Conservation (phyloP, 2,113 vertebrate genomes). For the Chiloscyllium plagiosum region DNA sequence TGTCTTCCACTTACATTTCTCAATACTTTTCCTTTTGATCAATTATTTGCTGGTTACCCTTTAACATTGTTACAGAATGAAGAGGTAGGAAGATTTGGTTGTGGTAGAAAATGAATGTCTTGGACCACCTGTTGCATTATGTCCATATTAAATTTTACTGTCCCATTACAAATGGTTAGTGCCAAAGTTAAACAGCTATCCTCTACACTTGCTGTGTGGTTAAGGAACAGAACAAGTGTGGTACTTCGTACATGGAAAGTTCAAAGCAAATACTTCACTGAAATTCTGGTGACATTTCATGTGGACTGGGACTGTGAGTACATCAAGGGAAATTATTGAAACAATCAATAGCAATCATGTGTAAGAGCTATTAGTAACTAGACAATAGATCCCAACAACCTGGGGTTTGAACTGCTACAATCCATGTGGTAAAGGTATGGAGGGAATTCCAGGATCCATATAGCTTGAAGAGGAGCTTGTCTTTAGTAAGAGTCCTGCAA, state of each 20-base stretch:
- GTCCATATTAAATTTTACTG: not conserved
- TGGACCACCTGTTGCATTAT: not conserved
- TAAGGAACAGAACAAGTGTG: not conserved
- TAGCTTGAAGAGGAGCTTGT: too few relatives aligned
- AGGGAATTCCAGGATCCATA: too few relatives aligned
- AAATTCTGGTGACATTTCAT: not conserved
- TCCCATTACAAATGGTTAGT: not conserved
- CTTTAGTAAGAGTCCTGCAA: too few relatives aligned
- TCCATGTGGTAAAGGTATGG: too few relatives aligned
- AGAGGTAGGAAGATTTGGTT: not conserved
- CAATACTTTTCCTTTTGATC: not conserved
- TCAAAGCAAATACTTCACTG: too few relatives aligned
- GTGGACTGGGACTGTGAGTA: too few relatives aligned
- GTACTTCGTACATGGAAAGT: too few relatives aligned
- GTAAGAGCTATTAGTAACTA: not conserved
- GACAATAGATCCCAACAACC: not conserved
- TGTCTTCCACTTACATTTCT: not conserved
- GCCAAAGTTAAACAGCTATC: not conserved
- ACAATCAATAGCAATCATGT: not conserved
- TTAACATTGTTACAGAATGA: not conserved
- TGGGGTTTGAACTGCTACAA: not conserved
- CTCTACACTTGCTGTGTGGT: not conserved
- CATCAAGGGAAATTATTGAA: not conserved
- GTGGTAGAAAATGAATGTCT: not conserved
- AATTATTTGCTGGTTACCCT: too few relatives aligned